These are phyloP conservation scores for Alauda arvensis DNA, from an alignment of 2,797 vertebrate species.

Conservation along the genomic window DNA sequence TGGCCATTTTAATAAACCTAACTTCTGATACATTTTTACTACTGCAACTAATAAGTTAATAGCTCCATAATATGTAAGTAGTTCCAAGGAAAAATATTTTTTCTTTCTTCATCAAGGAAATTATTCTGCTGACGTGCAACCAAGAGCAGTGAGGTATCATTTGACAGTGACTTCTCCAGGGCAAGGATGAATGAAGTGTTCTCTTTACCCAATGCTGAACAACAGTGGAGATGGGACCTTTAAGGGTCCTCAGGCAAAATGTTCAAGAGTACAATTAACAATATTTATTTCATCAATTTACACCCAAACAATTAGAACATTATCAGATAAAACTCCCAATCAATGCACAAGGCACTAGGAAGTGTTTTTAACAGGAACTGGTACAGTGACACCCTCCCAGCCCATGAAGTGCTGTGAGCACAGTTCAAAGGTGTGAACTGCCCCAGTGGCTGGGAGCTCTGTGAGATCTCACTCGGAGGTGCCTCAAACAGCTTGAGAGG, in stretches of 20 bases:
- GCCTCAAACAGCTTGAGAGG: not conserved
- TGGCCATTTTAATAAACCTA: not conserved
- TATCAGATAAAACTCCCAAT: not conserved
- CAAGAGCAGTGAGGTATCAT: not conserved
- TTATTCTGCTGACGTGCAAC: not conserved
- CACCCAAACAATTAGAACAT: not conserved
- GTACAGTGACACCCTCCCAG: not conserved
- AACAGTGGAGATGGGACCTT: not conserved
- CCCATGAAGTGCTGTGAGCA: not conserved
- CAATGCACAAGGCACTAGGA: not conserved
- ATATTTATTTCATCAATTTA: not conserved
- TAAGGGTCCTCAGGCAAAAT: not conserved
- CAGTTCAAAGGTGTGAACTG: rapidly evolving
- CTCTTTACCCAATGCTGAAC: not conserved
- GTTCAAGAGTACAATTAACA: not conserved
- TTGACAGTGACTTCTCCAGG: not conserved
- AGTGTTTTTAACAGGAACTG: not conserved
- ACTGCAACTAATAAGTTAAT: not conserved
- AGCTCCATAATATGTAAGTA: not conserved
- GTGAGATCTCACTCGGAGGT: not conserved
- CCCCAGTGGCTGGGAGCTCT: not conserved
- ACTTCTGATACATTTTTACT: not conserved
- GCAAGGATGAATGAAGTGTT: not conserved
- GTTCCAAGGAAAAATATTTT: not conserved
- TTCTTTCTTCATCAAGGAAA: not conserved